A percentile compares a stretch with the other conserved stretches of the same genome.
These are phyloP conservation scores for Aphelocoma californica DNA, from an alignment of 2,797 vertebrate species.

Conservation along the genomic window DNA sequence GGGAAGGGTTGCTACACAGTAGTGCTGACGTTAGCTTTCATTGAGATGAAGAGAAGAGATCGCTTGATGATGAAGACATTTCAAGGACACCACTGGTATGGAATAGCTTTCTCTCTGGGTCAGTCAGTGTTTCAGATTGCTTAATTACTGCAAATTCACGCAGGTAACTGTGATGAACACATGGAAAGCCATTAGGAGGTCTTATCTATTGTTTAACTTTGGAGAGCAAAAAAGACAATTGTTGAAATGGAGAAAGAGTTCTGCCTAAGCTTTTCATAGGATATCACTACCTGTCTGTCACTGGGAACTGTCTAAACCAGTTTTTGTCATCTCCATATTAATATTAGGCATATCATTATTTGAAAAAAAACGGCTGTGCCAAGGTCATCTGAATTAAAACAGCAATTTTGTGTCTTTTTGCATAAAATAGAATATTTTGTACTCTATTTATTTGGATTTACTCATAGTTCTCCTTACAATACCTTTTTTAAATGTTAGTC, in stretches of 20 bases:
- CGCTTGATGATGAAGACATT: conserved; percentile 78
- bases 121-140: conserved; percentile 63
- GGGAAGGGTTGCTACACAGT: conserved; percentile 47
- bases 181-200: conserved; percentile 60
- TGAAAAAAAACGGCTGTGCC: background rate
- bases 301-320: conserved; percentile 3
- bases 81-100: conserved; percentile 78
- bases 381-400: conserved; percentile 25
- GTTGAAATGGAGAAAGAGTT: conserved; percentile 5
- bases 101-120: conserved; percentile 61
- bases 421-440: background rate
- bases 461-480: background rate
- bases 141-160: conserved; percentile 73
- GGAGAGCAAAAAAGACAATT: conserved; percentile 22
- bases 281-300: background rate
- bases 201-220: conserved; percentile 55
- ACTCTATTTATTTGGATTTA: background rate
- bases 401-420: background rate
- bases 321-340: conserved; percentile 22
- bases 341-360: background rate
- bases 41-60: conserved; percentile 62
- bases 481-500: background rate
- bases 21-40: conserved; percentile 66
- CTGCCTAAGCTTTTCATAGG: conserved; percentile 6
- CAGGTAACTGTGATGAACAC: conserved; percentile 67